Evolutionary conservation across 2,797 vertebrate species (phyloP), one percentile per base, ranked within the genome.

Genomic region (Acridotheres tristis): DNA sequence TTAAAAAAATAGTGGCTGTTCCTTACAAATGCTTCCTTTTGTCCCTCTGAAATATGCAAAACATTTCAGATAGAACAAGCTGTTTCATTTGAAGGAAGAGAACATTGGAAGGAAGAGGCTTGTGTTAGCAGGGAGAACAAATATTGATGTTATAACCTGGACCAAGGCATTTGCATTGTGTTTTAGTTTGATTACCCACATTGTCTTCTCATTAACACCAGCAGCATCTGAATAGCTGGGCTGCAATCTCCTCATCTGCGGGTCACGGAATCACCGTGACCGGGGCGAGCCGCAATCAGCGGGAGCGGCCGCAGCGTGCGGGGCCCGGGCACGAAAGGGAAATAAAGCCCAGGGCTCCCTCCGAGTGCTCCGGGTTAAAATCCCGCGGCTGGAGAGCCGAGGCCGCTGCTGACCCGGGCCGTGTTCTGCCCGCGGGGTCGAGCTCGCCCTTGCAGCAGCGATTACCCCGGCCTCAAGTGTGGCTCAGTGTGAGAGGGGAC

Each of bases 101-200:
- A 92, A 77, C 75, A 85, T 9, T 87, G 74, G 71, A 81, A 89
- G 67, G 71, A 93, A 85, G n/a, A 91, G 19, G 29, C 10, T 87
- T 78, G 20, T 55, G 85, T 90, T 69, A 85, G 53, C 54, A 63
- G n/a, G 48, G 47, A 94, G 54, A 74, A 85, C 59, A 92, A 92
- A 93, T 92, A 89, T 50, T 90, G 61, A 76, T 89, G 85, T 45
- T 92, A 45, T 47, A 94, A 92, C 65, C 89, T 89, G 79, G 79
- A 88, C 76, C 32, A 85, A 65, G 8, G 43, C 21, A 19, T 82
- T 90, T 79, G 19, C 78, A 55, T 88, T 83, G 61, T 93, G 61
- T 47, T 94, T 93, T 43, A 43, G 34, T 68, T 68, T 91, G 85
- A 89, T 95, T 93, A 72, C 34, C 61, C 75, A 91, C 75, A 74